phyloP scores from a whole-genome alignment of 2,113 vertebrate genomes.

The Callocephalon fimbriatum region DNA sequence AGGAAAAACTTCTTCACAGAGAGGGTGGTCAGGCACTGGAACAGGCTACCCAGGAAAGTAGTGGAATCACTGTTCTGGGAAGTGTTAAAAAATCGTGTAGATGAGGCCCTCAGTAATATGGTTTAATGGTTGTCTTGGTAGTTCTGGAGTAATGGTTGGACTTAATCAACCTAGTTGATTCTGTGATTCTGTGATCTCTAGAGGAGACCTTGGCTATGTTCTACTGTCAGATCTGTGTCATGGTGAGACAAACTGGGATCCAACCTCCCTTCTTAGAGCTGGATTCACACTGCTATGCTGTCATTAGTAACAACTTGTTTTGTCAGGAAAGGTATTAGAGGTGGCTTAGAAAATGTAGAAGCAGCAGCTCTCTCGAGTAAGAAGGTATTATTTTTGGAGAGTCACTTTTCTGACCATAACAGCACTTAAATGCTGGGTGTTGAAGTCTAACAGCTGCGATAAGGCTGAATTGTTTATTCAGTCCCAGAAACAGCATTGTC shows the following conservation, averaged over 20 bases:
- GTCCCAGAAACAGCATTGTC: neutral
- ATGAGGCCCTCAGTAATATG: neutral
- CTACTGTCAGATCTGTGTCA: neutral
- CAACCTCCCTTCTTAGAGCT: neutral
- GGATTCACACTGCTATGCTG: neutral
- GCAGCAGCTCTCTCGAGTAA: neutral
- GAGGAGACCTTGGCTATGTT: accelerated
- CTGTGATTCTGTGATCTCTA: neutral
- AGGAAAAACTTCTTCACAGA: neutral
- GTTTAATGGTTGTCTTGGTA: neutral
- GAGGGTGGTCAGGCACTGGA: neutral
- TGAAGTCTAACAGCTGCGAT: neutral
- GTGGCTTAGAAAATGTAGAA: neutral
- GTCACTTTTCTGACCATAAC: neutral
- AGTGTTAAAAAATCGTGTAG: neutral
- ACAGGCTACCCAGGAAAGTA: neutral
- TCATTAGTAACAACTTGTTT: neutral
- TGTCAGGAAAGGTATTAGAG: neutral
- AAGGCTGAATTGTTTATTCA: constrained; percentile 32
- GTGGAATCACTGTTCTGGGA: neutral
- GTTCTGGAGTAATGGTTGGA: neutral
- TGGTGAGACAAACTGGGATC: neutral
- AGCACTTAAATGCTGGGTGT: neutral
- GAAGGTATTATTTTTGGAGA: constrained; percentile 23
- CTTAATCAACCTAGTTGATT: neutral